Conservation (phyloP, 2,888 invertebrate genomes). For the Ichneumoninae sp. region DNA sequence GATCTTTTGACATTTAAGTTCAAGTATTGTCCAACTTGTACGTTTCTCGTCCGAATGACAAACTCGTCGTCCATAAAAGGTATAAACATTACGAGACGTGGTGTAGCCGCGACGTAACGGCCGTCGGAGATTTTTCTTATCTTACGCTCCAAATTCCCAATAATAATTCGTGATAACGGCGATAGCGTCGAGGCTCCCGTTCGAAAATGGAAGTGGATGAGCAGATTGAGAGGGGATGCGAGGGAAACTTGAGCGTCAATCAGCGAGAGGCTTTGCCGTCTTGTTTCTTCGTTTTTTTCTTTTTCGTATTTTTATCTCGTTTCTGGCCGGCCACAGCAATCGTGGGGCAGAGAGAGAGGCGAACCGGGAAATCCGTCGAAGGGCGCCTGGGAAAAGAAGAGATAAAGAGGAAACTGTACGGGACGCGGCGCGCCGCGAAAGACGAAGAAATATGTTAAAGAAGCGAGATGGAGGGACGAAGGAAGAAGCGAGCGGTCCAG, state of each 20-base stretch:
- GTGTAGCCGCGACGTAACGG: slow-evolving; percentile 23
- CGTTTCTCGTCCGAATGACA: slow-evolving; percentile 23
- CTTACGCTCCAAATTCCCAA: slow-evolving; percentile 66
- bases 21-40: not conserved
- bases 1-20: not conserved
- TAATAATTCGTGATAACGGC: slow-evolving; percentile 66
- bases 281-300: slow-evolving; percentile 11
- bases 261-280: slow-evolving; percentile 33
- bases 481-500: slow-evolving; percentile 75
- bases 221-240: slow-evolving; percentile 18
- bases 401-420: slow-evolving; percentile 64
- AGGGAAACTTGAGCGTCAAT: slow-evolving; percentile 59
- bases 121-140: slow-evolving; percentile 67
- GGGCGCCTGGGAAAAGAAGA: slow-evolving; percentile 69
- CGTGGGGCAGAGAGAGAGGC: slow-evolving; percentile 10
- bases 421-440: slow-evolving; percentile 43
- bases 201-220: slow-evolving; percentile 39
- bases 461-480: slow-evolving; percentile 56
- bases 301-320: slow-evolving; percentile 37
- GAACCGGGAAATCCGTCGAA: slow-evolving; percentile 65
- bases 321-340: slow-evolving; percentile 43
- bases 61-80: slow-evolving; percentile 28
- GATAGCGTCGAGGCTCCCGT: slow-evolving; percentile 63
- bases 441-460: slow-evolving; percentile 55
- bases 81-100: slow-evolving; percentile 58